Conservation (phyloP, 2,797 vertebrate genomes). For the Pangasius larnaudii region DNA sequence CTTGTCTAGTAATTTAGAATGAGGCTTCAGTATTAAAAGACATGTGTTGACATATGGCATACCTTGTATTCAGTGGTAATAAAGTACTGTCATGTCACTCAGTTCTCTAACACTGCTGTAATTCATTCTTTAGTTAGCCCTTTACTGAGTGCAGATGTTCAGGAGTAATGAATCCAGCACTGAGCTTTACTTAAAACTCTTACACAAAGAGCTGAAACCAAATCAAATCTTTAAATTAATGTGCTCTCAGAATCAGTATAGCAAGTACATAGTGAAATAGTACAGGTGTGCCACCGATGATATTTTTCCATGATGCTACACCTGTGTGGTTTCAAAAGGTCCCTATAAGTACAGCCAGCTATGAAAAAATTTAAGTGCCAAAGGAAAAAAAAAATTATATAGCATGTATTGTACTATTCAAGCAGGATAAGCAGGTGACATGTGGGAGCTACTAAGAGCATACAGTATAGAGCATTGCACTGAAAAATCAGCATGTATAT, state of each 20-base stretch:
- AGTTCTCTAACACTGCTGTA: conserved; percentile 75
- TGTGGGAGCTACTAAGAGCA: background rate
- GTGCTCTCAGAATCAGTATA: conserved; percentile 33
- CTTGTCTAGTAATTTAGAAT: conserved; percentile 44
- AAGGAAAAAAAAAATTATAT: background rate
- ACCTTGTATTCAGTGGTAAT: conserved; percentile 66
- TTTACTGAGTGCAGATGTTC: conserved; percentile 79
- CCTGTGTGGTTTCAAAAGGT: conserved; percentile 54
- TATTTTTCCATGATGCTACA: conserved; percentile 48
- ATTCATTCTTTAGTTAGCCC: conserved; percentile 71
- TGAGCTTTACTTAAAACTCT: conserved; percentile 57
- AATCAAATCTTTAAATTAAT: conserved; percentile 36
- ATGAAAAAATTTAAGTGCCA: conserved; percentile 8
- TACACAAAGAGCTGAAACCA: conserved; percentile 65
- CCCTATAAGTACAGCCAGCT: conserved; percentile 33
- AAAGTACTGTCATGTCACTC: conserved; percentile 75
- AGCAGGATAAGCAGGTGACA: background rate
- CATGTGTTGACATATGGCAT: conserved; percentile 45
- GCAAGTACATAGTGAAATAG: background rate
- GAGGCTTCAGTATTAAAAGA: conserved; percentile 34
- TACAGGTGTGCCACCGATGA: conserved; percentile 66
- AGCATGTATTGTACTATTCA: background rate
- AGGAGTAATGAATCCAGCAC: conserved; percentile 71
- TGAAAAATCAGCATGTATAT: background rate
- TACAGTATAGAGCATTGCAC: background rate